Evolutionary conservation across 2,797 vertebrate genomes (phyloP).

Genomic region (Triplophysa yarkandensis): DNA sequence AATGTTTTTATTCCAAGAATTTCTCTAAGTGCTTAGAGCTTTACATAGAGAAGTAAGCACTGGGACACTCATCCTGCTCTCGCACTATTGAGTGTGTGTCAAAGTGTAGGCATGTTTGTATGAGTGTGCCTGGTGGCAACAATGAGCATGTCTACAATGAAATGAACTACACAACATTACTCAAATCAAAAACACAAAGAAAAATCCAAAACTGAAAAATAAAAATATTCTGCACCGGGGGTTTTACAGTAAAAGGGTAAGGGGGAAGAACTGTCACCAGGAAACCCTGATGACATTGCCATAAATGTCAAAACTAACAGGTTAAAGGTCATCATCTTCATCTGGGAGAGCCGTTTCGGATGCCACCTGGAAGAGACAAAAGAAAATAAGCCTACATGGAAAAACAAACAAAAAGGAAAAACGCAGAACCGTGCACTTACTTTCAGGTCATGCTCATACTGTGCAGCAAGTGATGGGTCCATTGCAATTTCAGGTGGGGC

Average conservation of each 20-base stretch:
- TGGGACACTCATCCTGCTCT: slow-evolving; percentile 53
- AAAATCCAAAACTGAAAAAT: slow-evolving; percentile 74
- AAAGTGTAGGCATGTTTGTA: slow-evolving; percentile 59
- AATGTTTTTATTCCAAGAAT: slow-evolving; percentile 84
- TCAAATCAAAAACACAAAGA: slow-evolving; percentile 73
- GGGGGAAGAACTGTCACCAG: slow-evolving; percentile 37
- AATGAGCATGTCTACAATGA: slow-evolving; percentile 70
- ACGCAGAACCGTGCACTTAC: slow-evolving; percentile 64
- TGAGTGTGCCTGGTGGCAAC: slow-evolving; percentile 37
- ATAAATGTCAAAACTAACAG: slow-evolving; percentile 71
- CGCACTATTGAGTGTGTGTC: slow-evolving; percentile 55
- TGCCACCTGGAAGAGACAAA: slow-evolving; percentile 69
- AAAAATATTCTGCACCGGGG: slow-evolving; percentile 77
- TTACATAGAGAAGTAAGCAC: slow-evolving; percentile 60
- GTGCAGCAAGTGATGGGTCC: slow-evolving; percentile 78
- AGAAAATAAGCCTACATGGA: neutral
- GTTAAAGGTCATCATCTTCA: slow-evolving; percentile 85
- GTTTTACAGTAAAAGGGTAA: slow-evolving; percentile 77
- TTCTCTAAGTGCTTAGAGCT: slow-evolving; percentile 75
- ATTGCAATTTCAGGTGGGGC: slow-evolving; percentile 83
- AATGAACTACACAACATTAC: slow-evolving; percentile 72
- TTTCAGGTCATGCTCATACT: slow-evolving; percentile 81
- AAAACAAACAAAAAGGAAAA: neutral
- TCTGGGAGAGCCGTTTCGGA: slow-evolving; percentile 83
- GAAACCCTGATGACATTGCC: slow-evolving; percentile 41